phyloP scores from a whole-genome alignment of 1,140 invertebrate species.

The Adelges cooleyi region DNA sequence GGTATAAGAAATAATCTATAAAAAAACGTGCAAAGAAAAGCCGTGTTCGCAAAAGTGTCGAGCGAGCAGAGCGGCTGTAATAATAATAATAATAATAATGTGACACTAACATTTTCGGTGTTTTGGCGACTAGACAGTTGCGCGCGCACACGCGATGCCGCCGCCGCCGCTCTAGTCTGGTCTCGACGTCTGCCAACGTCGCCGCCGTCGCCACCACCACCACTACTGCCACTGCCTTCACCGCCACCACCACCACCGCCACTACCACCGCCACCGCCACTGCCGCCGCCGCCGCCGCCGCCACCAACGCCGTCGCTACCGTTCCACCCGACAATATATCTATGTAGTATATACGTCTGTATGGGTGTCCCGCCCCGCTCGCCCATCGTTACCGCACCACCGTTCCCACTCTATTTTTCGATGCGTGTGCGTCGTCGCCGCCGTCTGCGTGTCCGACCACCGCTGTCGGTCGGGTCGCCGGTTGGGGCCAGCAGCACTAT shows the following conservation, averaged over 20 bases:
- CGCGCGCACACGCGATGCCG: constrained; percentile 34
- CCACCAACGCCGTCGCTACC: background rate
- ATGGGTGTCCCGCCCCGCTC: background rate
- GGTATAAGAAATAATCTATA: too few species aligned
- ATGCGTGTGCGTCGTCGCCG: constrained; percentile 17
- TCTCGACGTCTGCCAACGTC: constrained; percentile 37
- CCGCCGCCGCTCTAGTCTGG: constrained; percentile 38
- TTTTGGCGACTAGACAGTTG: constrained; percentile 15
- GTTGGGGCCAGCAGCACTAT: background rate
- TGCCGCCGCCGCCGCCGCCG: constrained; percentile 24
- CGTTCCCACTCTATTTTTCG: constrained; percentile 9
- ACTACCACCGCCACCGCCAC: constrained; percentile 27
- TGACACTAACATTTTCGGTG: constrained; percentile 1
- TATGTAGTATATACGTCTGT: background rate
- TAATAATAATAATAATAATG: too few species aligned
- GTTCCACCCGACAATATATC: constrained; percentile 31
- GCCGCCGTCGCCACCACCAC: constrained; percentile 9
- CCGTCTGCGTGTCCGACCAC: constrained; percentile 1
- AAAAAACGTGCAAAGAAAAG: too few species aligned
- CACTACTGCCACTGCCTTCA: constrained; percentile 17
- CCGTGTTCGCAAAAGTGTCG: too few species aligned
- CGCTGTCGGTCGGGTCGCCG: background rate
- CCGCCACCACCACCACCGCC: background rate
- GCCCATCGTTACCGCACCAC: background rate
- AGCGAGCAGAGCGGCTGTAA: too few species aligned